These are phyloP conservation scores for Nymphalis polychloros DNA, from an alignment of 2,888 invertebrate species.

Conservation along the genomic window DNA sequence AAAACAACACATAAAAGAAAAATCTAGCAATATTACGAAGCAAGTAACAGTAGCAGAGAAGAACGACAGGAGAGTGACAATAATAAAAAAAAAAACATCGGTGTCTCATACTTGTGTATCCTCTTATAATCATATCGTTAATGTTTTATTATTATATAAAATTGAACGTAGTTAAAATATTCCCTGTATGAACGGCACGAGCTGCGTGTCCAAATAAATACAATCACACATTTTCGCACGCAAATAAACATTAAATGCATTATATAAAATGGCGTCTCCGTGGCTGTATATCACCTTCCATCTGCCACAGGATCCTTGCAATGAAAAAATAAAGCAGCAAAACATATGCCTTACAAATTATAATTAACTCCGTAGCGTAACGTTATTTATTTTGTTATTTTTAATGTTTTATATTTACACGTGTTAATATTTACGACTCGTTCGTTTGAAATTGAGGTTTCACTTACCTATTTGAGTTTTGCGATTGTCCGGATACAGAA, in stretches of 20 bases:
- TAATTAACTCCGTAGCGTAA: conserved; percentile 9
- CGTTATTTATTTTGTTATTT: conserved; percentile 3
- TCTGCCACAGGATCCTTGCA: conserved; percentile 46
- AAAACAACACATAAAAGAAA: conserved; percentile 35
- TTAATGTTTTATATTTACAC: conserved; percentile 9
- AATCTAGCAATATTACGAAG: conserved; percentile 65
- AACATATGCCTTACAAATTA: conserved; percentile 68
- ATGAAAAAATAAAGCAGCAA: conserved; percentile 76
- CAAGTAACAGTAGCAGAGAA: conserved; percentile 54
- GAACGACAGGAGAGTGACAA: conserved; percentile 42
- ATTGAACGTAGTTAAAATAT: conserved; percentile 23
- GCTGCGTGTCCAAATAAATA: conserved; percentile 23
- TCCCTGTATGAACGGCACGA: conserved; percentile 5
- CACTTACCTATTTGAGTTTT: conserved; percentile 73
- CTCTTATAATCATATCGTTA: conserved; percentile 48
- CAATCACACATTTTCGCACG: conserved; percentile 55
- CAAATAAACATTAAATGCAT: conserved; percentile 75
- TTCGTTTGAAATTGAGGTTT: not conserved
- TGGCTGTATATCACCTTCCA: conserved; percentile 30
- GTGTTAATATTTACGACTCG: not conserved
- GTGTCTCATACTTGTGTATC: conserved; percentile 73
- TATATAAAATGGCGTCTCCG: conserved; percentile 47
- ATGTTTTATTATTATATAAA: conserved; percentile 10
- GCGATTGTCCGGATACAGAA: conserved; percentile 75
- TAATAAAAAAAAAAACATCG: conserved; percentile 44